These are phyloP conservation scores for Salvelinus namaycush DNA, from an alignment of 2,113 vertebrate genomes.

Conservation along the genomic window DNA sequence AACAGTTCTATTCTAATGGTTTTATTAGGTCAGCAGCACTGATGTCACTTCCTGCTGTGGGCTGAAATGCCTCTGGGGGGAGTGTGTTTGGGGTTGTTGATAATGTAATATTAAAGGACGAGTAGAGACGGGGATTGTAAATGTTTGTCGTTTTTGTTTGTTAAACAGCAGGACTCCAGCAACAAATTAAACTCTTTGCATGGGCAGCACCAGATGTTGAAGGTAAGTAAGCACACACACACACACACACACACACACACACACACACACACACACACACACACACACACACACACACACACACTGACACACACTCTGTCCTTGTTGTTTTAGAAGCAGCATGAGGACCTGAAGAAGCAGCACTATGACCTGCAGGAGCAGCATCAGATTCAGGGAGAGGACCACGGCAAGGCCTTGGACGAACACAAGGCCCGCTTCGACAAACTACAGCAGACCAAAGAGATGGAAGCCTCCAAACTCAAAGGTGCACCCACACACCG, in stretches of 20 bases:
- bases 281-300: conserved; percentile 7
- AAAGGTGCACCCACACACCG: conserved; percentile 79
- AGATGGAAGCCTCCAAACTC: conserved; percentile 85
- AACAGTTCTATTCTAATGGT: neutral
- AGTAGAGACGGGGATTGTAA: conserved; percentile 1
- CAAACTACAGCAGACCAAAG: conserved; percentile 86
- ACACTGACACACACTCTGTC: neutral
- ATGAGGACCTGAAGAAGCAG: conserved; percentile 93
- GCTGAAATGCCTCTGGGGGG: neutral
- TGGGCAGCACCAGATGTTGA: conserved; percentile 95
- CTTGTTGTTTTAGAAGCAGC: conserved; percentile 82
- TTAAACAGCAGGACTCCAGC: conserved; percentile 87
- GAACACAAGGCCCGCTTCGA: conserved; percentile 86
- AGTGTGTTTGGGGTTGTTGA: neutral
- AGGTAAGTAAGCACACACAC: conserved; percentile 74
- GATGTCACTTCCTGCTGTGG: neutral
- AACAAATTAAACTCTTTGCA: conserved; percentile 86
- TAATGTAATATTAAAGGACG: neutral
- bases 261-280: neutral
- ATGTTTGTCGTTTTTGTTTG: conserved; percentile 33
- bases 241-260: conserved; percentile 7
- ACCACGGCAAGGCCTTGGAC: conserved; percentile 82
- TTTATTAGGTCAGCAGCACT: neutral
- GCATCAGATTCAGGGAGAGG: conserved; percentile 84
- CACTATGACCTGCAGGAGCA: conserved; percentile 86